A percentile compares a stretch with the other conserved stretches of the same genome.
Evolutionary conservation across 2,113 vertebrate genomes (phyloP).

Genomic region (Mastomys natalensis): DNA sequence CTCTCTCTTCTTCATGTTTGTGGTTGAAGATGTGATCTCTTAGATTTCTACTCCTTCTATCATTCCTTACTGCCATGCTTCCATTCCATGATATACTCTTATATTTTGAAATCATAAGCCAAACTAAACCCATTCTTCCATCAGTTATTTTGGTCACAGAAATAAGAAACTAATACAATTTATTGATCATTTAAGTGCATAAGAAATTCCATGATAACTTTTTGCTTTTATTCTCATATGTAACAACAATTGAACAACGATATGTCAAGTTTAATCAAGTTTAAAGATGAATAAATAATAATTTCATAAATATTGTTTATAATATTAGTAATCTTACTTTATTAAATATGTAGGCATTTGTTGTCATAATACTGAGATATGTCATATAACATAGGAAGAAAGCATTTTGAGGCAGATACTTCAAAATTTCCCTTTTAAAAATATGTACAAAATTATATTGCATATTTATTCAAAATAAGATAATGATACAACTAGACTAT

Average conservation of each 20-base stretch:
- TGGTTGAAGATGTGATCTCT: not conserved
- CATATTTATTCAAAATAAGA: not conserved
- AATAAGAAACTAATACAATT: not conserved
- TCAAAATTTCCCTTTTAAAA: not conserved
- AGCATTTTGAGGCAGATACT: not conserved
- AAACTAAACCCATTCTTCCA: not conserved
- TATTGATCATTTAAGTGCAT: not conserved
- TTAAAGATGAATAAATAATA: conserved; percentile 43
- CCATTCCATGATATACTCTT: not conserved
- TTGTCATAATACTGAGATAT: not conserved
- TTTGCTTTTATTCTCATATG: conserved; percentile 31
- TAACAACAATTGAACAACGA: not conserved
- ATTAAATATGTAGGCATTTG: not conserved
- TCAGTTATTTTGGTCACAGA: not conserved
- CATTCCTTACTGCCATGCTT: not conserved
- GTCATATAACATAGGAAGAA: not conserved
- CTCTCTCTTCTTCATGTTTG: not conserved
- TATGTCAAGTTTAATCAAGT: not conserved
- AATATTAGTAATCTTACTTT: not conserved
- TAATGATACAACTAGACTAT: not conserved
- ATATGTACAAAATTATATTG: not conserved
- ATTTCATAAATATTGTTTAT: conserved; percentile 3
- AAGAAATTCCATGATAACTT: not conserved
- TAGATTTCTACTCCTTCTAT: not conserved
- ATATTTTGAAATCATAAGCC: not conserved